These are phyloP conservation scores for Pelagia noctiluca DNA, from an alignment of 30 jellyfish, hydroid and myxozoan genomes.

Conservation along the genomic window DNA sequence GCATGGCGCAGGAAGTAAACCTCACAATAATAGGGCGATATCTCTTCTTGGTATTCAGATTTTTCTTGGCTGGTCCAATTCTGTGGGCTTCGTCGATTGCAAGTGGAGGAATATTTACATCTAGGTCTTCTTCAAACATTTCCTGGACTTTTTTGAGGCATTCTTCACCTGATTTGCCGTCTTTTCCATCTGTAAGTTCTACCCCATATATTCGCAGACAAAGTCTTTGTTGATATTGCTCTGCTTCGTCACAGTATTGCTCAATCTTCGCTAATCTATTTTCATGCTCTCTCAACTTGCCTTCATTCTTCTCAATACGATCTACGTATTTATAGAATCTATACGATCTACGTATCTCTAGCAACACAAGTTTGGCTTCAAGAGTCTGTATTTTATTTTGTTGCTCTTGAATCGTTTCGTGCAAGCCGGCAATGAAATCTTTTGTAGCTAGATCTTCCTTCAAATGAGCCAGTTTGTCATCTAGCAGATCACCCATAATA, in stretches of 20 bases:
- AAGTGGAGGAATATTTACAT: constrained; percentile 11
- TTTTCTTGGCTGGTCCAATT: constrained; percentile 5
- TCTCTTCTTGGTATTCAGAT: background rate
- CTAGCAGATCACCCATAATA: background rate
- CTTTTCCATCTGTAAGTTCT: too few relatives aligned
- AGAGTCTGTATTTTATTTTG: too few relatives aligned
- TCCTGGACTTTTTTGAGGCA: background rate
- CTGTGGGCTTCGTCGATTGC: constrained; percentile 16
- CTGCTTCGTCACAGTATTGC: too few relatives aligned
- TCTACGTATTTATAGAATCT: too few relatives aligned
- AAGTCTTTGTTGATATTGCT: too few relatives aligned
- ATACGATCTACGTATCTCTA: too few relatives aligned
- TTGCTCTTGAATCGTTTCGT: constrained; percentile 6
- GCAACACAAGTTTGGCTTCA: too few relatives aligned
- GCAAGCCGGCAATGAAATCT: constrained; percentile 5
- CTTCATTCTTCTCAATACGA: too few relatives aligned
- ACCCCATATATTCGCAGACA: too few relatives aligned
- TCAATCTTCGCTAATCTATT: too few relatives aligned
- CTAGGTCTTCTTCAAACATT: background rate
- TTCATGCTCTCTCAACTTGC: too few relatives aligned
- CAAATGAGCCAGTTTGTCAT: background rate
- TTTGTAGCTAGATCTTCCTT: constrained; percentile 24
- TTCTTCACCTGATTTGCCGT: too few relatives aligned
- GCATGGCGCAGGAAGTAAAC: constrained; percentile 9
- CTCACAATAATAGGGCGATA: constrained; percentile 21